Evolutionary conservation across 2,113 vertebrate genomes (phyloP).

Genomic region (Anser brachyrhynchus): DNA sequence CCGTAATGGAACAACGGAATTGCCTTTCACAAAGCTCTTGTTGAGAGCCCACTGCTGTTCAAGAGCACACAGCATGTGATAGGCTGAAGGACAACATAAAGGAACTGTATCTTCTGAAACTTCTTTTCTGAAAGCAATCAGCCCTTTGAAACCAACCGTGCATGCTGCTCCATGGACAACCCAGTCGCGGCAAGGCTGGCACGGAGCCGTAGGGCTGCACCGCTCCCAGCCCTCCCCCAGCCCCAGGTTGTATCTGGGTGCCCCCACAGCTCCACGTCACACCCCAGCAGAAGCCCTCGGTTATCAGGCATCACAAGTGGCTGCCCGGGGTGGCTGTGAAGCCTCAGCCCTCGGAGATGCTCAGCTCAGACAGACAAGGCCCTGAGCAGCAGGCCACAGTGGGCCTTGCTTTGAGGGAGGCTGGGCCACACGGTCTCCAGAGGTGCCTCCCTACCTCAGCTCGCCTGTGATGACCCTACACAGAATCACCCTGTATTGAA

Average conservation of each 20-base stretch:
- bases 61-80: not conserved
- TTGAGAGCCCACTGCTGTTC: not conserved
- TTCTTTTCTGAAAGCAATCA: not conserved
- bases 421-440: too few relatives aligned
- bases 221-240: not conserved
- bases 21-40: not conserved
- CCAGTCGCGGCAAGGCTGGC: too few relatives aligned
- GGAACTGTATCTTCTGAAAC: not conserved
- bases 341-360: not conserved
- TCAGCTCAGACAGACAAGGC: not conserved
- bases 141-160: not conserved
- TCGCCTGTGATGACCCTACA: not conserved
- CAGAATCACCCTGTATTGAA: not conserved
- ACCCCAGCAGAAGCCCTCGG: not conserved
- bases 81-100: not conserved
- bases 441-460: not conserved
- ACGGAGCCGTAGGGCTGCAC: too few relatives aligned
- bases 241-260: not conserved
- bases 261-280: not conserved
- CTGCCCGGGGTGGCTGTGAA: not conserved
- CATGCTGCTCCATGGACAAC: not conserved
- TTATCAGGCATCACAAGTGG: not conserved
- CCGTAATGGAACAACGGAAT: fast-evolving
- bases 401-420: not conserved
- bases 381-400: not conserved